Conservation (phyloP, 2,797 vertebrate species). For the Octomys mimax region DNA sequence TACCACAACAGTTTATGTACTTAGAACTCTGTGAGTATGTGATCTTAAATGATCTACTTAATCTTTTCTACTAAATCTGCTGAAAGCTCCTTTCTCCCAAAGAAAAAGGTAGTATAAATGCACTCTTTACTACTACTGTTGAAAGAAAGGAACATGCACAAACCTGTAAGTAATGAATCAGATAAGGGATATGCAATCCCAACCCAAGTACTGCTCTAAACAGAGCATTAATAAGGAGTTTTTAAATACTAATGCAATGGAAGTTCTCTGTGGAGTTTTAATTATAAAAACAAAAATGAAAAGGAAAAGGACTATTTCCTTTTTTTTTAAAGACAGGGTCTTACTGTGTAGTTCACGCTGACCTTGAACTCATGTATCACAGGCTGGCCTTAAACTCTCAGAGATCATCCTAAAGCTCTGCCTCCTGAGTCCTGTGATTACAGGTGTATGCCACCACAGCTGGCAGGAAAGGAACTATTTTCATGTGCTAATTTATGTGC, state of each 20-base stretch:
- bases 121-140: slow-evolving; percentile 9
- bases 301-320: background rate
- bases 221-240: slow-evolving; percentile 29
- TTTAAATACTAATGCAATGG: slow-evolving; percentile 32
- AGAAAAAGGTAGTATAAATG: slow-evolving; percentile 57
- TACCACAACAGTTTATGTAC: background rate
- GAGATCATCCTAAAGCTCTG: background rate
- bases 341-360: background rate
- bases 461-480: background rate
- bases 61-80: background rate
- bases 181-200: background rate
- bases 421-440: background rate
- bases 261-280: background rate
- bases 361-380: background rate
- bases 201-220: background rate
- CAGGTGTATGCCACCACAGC: background rate
- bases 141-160: slow-evolving; percentile 22
- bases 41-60: background rate
- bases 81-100: slow-evolving; percentile 43
- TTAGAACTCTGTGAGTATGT: background rate
- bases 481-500: slow-evolving; percentile 20
- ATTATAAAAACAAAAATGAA: slow-evolving; percentile 19
- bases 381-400: background rate
- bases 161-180: slow-evolving; percentile 31
- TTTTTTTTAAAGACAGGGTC: background rate